Evolutionary conservation across 2,797 vertebrate species (phyloP), one percentile per base, ranked within the genome.

Genomic region (Masticophis lateralis): DNA sequence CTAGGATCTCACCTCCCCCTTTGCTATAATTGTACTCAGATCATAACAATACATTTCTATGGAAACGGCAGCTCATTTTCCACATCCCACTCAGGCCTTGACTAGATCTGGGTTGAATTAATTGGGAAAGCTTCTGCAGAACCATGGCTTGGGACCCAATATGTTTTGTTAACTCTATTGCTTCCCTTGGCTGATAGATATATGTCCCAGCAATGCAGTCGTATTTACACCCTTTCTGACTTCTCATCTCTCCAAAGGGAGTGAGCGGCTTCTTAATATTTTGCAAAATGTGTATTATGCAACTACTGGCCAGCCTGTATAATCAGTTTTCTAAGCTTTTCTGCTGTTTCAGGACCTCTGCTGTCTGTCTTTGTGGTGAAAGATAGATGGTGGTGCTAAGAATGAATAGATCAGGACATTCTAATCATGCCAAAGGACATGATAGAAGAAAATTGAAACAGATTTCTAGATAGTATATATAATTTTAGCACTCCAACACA

Each of bases 31-130:
- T 89, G 55, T 43, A 89, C 18, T n/a, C 43, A 25, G 37, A 83
- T 89, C 55, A 89, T 79, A 89, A 92, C 66, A 89, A 89, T 89
- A 51, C 10, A 56, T 92, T 92, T 83, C 91, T 88, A 92, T 92
- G 91, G 91, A 83, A 92, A 92, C 87, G 1, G 56, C 66, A 89
- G 87, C 51, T 92, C 66, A 61, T 92, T 89, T 92, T 47, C 55
- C 55, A 83, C 66, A 60, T 55, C 87, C 91, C 91, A 83, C 91
- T 89, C 91, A 92, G 18, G 32, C 27, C 16, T 89, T 89, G 56
- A 43, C 27, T 69, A 51, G 10, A 12, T 51, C 32, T 79, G 27
- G 87, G 88, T 89, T 88, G 20, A 74, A 57, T 88, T 92, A 92
- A 92, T 88, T 88, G 53, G 32, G 43, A 28, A 88, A 37, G 53